Evolutionary conservation across 1,140 invertebrate genomes (phyloP).

Genomic region (Orussus abietinus): DNA sequence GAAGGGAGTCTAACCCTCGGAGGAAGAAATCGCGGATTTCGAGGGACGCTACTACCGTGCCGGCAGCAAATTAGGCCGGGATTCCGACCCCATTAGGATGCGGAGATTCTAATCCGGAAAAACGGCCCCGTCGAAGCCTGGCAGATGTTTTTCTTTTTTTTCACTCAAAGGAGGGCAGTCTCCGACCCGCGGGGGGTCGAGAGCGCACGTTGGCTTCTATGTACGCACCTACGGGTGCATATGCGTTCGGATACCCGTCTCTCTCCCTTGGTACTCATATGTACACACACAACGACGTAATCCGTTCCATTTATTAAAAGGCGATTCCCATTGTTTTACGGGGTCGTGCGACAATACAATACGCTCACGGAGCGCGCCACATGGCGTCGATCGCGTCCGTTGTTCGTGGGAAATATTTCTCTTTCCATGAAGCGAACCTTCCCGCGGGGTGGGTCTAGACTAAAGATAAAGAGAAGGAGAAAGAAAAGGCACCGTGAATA

Average conservation of each 20-base stretch:
- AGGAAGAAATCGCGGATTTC: too few relatives aligned
- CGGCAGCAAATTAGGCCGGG: conserved; percentile 22
- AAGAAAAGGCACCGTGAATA: too few relatives aligned
- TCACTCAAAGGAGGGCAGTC: too few relatives aligned
- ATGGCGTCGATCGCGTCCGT: conserved; percentile 20
- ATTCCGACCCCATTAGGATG: conserved; percentile 25
- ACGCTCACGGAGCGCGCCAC: conserved; percentile 26
- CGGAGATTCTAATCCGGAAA: conserved; percentile 25
- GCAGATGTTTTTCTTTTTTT: conserved; percentile 20
- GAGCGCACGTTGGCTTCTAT: too few relatives aligned
- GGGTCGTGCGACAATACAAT: conserved; percentile 27
- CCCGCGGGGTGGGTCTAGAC: too few relatives aligned
- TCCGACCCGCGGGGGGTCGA: too few relatives aligned
- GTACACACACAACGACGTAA: conserved; percentile 22
- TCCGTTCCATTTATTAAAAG: conserved; percentile 36
- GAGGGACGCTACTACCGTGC: too few relatives aligned
- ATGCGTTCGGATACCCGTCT: conserved; percentile 10
- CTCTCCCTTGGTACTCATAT: not conserved
- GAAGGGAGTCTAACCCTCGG: too few relatives aligned
- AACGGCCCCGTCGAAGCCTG: conserved; percentile 3
- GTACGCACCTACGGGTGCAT: conserved; percentile 15
- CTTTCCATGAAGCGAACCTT: conserved; percentile 15
- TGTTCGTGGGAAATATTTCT: conserved; percentile 28
- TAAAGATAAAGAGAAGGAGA: too few relatives aligned
- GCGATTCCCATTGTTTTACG: conserved; percentile 33